A percentile compares a stretch with the other conserved stretches of the same genome.
Conservation (phyloP, 2,888 invertebrate genomes). For the Monoplex corrugatus region DNA sequence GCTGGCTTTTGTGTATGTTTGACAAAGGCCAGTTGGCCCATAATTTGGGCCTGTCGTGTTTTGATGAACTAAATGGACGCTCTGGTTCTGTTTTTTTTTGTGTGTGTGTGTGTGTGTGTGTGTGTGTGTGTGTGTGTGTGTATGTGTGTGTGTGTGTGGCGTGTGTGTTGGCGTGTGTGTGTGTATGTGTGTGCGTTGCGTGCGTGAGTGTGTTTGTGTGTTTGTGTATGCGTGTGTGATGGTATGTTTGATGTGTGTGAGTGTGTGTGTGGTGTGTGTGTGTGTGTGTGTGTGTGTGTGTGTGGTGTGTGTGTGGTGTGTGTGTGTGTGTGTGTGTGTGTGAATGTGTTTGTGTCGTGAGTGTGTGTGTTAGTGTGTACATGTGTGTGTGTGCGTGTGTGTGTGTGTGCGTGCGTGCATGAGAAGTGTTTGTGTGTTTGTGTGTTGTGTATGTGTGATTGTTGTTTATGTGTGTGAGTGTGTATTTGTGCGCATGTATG, state of each 20-base stretch:
- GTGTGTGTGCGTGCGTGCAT: background rate
- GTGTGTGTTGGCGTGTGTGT: background rate
- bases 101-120: too few species aligned
- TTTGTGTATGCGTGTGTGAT: too few species aligned
- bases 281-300: background rate
- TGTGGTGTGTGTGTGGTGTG: background rate
- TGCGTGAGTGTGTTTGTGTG: background rate
- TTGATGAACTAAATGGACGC: background rate
- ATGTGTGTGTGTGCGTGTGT: background rate
- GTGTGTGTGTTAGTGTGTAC: too few species aligned
- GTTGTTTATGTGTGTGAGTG: too few species aligned
- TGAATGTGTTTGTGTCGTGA: background rate
- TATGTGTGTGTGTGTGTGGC: constrained; percentile 1
- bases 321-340: background rate
- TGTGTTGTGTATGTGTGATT: too few species aligned
- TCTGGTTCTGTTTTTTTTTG: background rate
- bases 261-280: too few species aligned
- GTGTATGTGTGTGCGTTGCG: background rate
- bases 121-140: background rate
- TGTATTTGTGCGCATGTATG: too few species aligned
- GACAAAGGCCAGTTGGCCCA: too few species aligned
- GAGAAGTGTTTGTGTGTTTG: background rate
- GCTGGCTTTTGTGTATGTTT: too few species aligned
- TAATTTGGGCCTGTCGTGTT: too few species aligned
- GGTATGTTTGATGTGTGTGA: too few species aligned